Conservation (phyloP, 2,888 invertebrate genomes). For the Stegophylla sp. region DNA sequence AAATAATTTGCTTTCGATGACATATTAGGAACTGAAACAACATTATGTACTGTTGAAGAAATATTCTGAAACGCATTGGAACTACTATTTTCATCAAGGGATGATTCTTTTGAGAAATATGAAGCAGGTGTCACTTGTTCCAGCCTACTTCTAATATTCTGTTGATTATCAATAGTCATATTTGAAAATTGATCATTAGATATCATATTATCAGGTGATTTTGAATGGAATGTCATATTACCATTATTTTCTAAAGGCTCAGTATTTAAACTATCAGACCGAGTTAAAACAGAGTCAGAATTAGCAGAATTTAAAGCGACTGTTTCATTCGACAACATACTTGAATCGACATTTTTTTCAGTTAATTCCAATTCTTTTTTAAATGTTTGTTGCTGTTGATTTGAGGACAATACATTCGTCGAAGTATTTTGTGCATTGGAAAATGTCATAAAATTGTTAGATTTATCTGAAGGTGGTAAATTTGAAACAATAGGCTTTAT, state of each 20-base stretch:
- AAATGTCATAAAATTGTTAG: background rate
- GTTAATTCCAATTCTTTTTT: background rate
- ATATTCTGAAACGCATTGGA: conserved; percentile 5
- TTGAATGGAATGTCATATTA: background rate
- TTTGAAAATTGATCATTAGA: conserved; percentile 20
- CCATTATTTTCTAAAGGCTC: background rate
- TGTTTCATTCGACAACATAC: background rate
- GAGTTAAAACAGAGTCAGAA: background rate
- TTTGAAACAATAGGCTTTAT: background rate
- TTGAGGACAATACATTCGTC: background rate
- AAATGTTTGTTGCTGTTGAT: background rate
- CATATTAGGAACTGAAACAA: background rate
- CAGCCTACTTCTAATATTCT: background rate
- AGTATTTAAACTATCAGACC: conserved; percentile 1
- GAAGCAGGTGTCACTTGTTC: background rate
- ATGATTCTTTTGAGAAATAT: conserved; percentile 17
- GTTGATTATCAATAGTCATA: conserved; percentile 11
- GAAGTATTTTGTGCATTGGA: conserved; percentile 1
- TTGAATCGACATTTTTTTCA: background rate
- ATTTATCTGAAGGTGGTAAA: background rate
- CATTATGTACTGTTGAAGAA: background rate
- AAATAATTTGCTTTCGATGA: background rate
- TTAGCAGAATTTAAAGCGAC: background rate
- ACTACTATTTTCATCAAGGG: background rate
- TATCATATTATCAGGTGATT: background rate